Base-by-base conservation (phyloP, 1,140 invertebrate species). In the Temnothorax longispinosus region DNA sequence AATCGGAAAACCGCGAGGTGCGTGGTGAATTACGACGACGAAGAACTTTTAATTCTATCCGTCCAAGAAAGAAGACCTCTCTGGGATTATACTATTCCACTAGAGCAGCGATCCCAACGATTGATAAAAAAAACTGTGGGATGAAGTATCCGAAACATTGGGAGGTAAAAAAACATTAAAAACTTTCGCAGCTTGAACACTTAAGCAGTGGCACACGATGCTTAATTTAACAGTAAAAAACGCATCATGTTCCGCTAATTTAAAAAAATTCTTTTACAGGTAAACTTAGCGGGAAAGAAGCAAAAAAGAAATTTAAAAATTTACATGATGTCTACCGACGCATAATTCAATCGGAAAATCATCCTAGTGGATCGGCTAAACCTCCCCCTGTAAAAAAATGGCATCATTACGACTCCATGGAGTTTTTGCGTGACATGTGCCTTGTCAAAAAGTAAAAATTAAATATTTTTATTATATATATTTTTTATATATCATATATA, bases 261-360 rank as follows among this genome's bases (percentile, higher is more conserved):
- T 60, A 27, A 65, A 65, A n/a, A 72, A 15, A 32, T 50, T 72
- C 8, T 18, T 8, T 72, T 71, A 52, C 15, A 71, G 44, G 7
- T 21, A 71, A 71, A 71, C 44, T 71, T 71, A 72, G 69, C 0
- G 21, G 13, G 15, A 15, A 52, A 72, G 44, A 72, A 72, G 44
- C 69, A 52, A 72, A 72, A 65, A 71, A 72, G 13, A 50, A 72
- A 32, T 72, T 72, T 18, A 72, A 72, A 72, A 72, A 72, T 72
- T 72, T 50, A 50, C 27, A 72, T 52, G 69, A 72, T 5, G 44
- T 21, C 15, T 72, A 72, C 1, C 15, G 69, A 72, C 13, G 27
- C 10, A 72, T 72, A 32, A 52, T 72, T 50, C 44, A 72, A 0
- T 18, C 21, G 0, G 65, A 67, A 67, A 67, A 67, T 44, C n/a